Evolutionary conservation across 1,140 invertebrate species (phyloP), one percentile per base, ranked within the genome.

Genomic region (Caenorhabditis briggsae): DNA sequence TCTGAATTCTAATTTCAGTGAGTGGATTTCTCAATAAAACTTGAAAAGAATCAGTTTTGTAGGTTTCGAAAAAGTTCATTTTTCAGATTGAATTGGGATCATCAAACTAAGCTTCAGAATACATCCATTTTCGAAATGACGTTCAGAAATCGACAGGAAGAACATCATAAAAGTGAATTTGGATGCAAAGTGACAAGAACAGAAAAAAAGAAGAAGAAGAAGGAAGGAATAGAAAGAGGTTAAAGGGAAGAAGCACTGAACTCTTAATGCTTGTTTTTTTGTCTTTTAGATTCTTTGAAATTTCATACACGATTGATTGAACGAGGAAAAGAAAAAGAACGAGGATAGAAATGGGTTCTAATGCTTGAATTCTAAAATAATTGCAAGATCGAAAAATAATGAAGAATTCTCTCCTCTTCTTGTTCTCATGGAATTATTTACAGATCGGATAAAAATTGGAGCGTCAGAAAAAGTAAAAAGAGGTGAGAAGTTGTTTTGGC

Each of bases 141-240:
- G 46, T 78, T 78, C 70, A 78, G 20, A 78, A 50, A 50, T 78
- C 46, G 6, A 78, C 70, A 78, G 70, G 70, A 78, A 78, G 70
- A 78, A 25, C 70, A 78, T 50, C 70, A 78, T 78, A 78, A 78
- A 78, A 78, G 70, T 78, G 70, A 78, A 50, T 78, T 78, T 50
- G n/a, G 46, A 78, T 48, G 43, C 46, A 50, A 78, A 78, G 46
- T 50, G 46, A 78, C 64, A 46, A 25, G 64, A 48, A 70, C 7
- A 70, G 23, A 70, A 46, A 48, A 20, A 33, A 46, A 48, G 16
- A 33, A 3, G n/a, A 70, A 18, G 64, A 46, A n/a, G 46, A 70
- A 46, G 23, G 64, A 70, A 33, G 25, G 25, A 12, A 64, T 11
- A 11, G 12, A 64, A 41, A 33, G 64, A 11, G 16, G 16, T 5